A percentile compares a stretch with the other conserved stretches of the same genome.
These are phyloP conservation scores for Copsychus sechellarum DNA, from an alignment of 2,113 vertebrate species.

Conservation along the genomic window DNA sequence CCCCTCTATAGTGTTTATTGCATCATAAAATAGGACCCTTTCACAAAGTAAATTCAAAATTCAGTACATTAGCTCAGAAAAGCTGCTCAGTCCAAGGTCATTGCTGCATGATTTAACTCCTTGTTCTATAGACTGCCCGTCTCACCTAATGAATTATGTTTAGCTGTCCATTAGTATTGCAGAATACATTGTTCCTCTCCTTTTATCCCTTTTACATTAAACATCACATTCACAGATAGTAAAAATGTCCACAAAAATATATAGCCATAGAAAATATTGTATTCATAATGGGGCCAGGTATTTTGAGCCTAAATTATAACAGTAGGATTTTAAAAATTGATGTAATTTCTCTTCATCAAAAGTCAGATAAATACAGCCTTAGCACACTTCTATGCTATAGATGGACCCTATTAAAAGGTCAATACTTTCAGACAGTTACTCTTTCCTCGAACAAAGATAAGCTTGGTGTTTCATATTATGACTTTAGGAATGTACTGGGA, in stretches of 20 bases:
- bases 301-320: not conserved
- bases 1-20: not conserved
- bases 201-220: slow-evolving; percentile 13
- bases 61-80: not conserved
- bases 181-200: not conserved
- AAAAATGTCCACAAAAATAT: slow-evolving; percentile 37
- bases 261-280: not conserved
- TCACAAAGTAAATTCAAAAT: not conserved
- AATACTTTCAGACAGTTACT: not conserved
- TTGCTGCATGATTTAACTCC: slow-evolving; percentile 44
- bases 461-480: not conserved
- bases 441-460: not conserved
- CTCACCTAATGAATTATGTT: slow-evolving; percentile 37
- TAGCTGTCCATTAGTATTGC: slow-evolving; percentile 35
- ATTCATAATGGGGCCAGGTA: not conserved
- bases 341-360: not conserved
- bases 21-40: not conserved
- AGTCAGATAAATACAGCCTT: not conserved
- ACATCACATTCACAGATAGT: slow-evolving; percentile 11
- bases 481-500: not conserved
- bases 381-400: not conserved
- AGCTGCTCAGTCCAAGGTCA: slow-evolving; percentile 36
- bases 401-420: not conserved
- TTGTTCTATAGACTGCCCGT: not conserved
- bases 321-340: not conserved